Base-by-base conservation (phyloP, 2,113 vertebrate species). In the Xyrauchen texanus region DNA sequence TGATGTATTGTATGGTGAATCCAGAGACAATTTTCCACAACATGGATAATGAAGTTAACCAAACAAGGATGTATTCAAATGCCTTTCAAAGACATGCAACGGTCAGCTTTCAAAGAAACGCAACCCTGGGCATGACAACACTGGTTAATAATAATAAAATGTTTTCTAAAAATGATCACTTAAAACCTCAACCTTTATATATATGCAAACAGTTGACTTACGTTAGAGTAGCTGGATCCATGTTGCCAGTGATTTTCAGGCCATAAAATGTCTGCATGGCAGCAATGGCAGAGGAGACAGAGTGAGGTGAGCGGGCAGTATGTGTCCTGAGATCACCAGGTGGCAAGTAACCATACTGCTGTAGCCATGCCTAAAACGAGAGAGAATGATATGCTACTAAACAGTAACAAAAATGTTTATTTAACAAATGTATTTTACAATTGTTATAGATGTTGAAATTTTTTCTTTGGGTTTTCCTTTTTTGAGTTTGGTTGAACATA, bases 321-420 rank as follows among this genome's bases (percentile, higher is more conserved):
- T 96, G 95, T 7, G 94, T 95, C 12, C 95, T 93, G 21, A 97
- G 84, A 86, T 97, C 95, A 11, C 96, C 95, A 0, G 95, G 95
- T n/a, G 96, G 96, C 70, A 97, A 91, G 91, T 97, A 97, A 7
- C 96, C 96, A 80, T 97, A 97, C 83, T 97, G 96, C 83, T 97
- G 96, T 68, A 97, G 90, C 96, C 96, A 97, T 67, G 89, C 94
- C 96, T 97, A 84, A 13, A 76, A 46, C 0, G 73, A 49, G 8
- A 66, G 7, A 16, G 52, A 79, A 49, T 63, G 52, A 34, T 34
- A 34, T 34, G 21, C 21, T 34, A 34, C 21, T 34, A 34, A 34
- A 34, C 21, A 34, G 21, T 34, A 34, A 34, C 21, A 34, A 34
- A 34, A 34, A 34, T 34, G 3, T 34, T 34, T 34, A 1, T 34